Percentiles rank a stretch among this genome's conserved stretches.
Evolutionary conservation across 2,113 vertebrate genomes (phyloP).

Genomic region (Himantopus leucocephalus): DNA sequence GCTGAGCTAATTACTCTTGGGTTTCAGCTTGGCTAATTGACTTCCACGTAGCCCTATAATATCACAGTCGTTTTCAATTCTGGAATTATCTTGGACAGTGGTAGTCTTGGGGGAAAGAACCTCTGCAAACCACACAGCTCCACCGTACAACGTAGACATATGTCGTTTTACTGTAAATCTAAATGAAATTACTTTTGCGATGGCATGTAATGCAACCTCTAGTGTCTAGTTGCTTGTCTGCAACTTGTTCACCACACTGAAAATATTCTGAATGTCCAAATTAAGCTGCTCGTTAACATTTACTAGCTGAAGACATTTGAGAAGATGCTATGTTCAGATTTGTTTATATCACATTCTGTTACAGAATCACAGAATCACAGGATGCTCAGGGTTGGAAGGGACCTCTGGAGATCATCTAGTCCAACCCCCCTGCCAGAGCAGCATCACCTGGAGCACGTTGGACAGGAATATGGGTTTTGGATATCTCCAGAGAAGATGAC

Average conservation of each 20-base stretch:
- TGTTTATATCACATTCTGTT: not conserved
- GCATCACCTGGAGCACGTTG: too few species aligned
- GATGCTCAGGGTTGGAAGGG: too few species aligned
- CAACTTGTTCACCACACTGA: not conserved
- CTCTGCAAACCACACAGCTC: not conserved
- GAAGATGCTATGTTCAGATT: fast-evolving
- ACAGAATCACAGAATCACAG: too few species aligned
- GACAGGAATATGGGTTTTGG: too few species aligned
- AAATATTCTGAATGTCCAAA: not conserved
- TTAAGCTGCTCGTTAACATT: not conserved
- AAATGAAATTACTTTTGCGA: not conserved
- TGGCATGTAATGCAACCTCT: not conserved
- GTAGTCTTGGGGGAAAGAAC: not conserved
- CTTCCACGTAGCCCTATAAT: not conserved
- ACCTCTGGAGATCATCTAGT: too few species aligned
- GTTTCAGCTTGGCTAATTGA: not conserved
- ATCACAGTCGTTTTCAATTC: not conserved
- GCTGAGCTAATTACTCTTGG: not conserved
- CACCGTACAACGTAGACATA: not conserved
- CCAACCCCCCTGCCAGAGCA: too few species aligned
- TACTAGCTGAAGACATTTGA: not conserved
- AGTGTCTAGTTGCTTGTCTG: not conserved
- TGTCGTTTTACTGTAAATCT: not conserved
- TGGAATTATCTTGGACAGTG: not conserved
- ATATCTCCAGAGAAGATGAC: too few species aligned